Base-by-base conservation (phyloP, 2,888 invertebrate species). In the Standfussiana lucernea region DNA sequence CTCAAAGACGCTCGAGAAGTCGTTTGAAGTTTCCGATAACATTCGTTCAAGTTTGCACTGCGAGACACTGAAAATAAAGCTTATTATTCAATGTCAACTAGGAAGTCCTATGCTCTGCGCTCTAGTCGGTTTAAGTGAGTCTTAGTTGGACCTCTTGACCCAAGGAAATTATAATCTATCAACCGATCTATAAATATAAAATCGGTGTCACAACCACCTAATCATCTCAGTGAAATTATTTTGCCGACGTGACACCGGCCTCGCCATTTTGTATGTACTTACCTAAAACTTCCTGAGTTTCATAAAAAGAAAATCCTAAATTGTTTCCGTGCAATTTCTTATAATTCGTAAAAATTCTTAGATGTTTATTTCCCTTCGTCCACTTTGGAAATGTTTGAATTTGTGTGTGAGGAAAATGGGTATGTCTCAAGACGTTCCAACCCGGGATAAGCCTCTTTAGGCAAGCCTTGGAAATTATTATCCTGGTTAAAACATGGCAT, bases 391-490 rank as follows among this genome's bases (percentile, higher is more conserved):
- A 74, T 75, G 24, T 59, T 77, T 74, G 72, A 65, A 79, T 72
- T 69, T 42, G 0, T 1, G 24, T 13, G 10, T 53, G 45, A 5
- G 24, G 37, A 28, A 53, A 56, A 42, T 47, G 15, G 66, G 28
- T 62, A 47, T 18, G 21, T 62, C 56, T 18, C 24, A 56, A 45
- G 42, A 21, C 28, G 72, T n/a, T 59, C 10, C 32, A 47, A 70
- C 66, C 72, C 37, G 37, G 62, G 77, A 64, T 67, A 77, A 84
- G 62, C 72, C 53, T 53, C 64, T 84, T 75, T 40, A 35, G 47
- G 28, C 8, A 40, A 69, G 70, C n/a, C 71, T 50, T 42, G 47
- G 28, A 67, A 71, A 59, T 72, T 28, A 73, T 77, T 72, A 79
- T 68, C 21, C 35, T 32, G n/a, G 61, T 24, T 47, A 69, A 72